These are phyloP conservation scores for Ibidorhyncha struthersii DNA, from an alignment of 2,113 vertebrate genomes.

Conservation along the genomic window DNA sequence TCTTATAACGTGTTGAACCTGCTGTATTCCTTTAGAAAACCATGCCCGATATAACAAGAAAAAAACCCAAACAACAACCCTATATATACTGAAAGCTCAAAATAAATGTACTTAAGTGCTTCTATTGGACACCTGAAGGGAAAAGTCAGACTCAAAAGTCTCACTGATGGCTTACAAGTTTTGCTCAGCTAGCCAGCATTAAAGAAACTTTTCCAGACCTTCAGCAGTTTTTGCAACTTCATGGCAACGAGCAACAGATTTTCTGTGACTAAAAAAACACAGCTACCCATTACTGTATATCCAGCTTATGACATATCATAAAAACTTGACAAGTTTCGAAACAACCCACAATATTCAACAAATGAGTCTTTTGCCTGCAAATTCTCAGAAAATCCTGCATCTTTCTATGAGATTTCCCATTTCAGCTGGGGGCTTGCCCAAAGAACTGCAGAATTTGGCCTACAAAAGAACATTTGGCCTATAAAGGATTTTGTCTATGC, in stretches of 20 bases:
- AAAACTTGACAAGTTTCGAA: not conserved
- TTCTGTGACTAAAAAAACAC: not conserved
- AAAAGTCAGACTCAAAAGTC: not conserved
- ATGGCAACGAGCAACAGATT: not conserved
- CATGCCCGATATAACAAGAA: not conserved
- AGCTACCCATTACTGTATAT: not conserved
- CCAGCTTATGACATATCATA: not conserved
- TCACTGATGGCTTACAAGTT: not conserved
- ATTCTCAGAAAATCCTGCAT: not conserved
- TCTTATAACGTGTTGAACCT: not conserved
- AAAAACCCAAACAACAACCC: accelerated
- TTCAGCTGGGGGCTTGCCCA: not conserved
- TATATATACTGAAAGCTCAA: not conserved
- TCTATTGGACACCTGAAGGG: not conserved
- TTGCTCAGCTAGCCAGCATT: not conserved
- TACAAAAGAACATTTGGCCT: not conserved
- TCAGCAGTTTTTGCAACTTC: not conserved
- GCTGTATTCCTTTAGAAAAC: not conserved
- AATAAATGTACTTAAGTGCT: not conserved
- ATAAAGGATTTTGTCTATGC: not conserved
- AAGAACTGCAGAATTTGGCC: not conserved
- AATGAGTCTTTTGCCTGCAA: not conserved
- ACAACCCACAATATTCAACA: not conserved
- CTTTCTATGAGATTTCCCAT: not conserved
- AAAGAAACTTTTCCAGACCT: not conserved